A percentile compares a stretch with the other conserved stretches of the same genome.
Conservation (phyloP, 2,113 vertebrate genomes). For the Felis catus region F.catus_Fca126_mat1.0 CM031423.1:58662001-58662500, state of each 20-base stretch:
- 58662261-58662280: not conserved
- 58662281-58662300: not conserved
- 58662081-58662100: not conserved
- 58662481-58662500: not conserved
- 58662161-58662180: not conserved
- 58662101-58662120: not conserved
- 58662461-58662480: not conserved
- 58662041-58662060: slow-evolving; percentile 9
- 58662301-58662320: not conserved
- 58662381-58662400: not conserved
- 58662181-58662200: not conserved
- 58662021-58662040: not conserved
- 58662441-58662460: not conserved
- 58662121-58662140: not conserved
- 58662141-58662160: not conserved
- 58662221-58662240: not conserved
- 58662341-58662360: no score
- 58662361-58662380: not conserved
- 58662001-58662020: slow-evolving; percentile 43
- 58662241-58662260: not conserved
- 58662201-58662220: not conserved
- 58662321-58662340: not conserved
- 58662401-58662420: not conserved
- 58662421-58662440: not conserved
- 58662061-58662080: not conserved